Percentiles rank a stretch among this genome's conserved stretches.
Conservation (phyloP, 2,797 vertebrate species). For the Xenentodon cancila region DNA sequence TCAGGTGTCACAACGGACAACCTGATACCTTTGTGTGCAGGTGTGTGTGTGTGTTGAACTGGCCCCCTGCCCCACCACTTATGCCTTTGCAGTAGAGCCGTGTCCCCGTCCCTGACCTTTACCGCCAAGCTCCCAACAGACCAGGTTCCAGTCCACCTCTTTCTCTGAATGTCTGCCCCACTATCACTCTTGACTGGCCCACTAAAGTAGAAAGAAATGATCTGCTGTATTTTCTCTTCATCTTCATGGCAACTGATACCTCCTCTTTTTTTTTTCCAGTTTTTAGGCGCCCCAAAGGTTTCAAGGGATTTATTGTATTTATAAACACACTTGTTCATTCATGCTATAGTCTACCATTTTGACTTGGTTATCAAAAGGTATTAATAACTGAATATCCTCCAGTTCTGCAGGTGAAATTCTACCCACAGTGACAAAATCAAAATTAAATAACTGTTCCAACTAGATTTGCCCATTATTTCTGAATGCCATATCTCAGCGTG, state of each 20-base stretch:
- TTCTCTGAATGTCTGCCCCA: constrained; percentile 54
- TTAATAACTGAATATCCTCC: constrained; percentile 31
- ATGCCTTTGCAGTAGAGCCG: constrained; percentile 67
- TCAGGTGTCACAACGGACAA: neutral
- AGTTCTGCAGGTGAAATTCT: constrained; percentile 29
- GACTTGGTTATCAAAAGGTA: constrained; percentile 27
- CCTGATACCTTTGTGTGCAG: constrained; percentile 29
- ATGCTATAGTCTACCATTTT: constrained; percentile 1
- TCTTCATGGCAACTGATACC: constrained; percentile 6
- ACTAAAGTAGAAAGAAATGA: constrained; percentile 16
- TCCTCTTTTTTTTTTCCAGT: neutral
- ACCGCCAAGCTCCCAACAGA: constrained; percentile 58
- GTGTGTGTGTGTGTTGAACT: constrained; percentile 38
- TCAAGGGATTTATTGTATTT: constrained; percentile 1
- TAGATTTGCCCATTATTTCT: constrained; percentile 61
- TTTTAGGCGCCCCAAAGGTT: neutral
- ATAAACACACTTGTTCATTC: neutral
- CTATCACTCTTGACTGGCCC: constrained; percentile 42
- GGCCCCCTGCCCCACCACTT: constrained; percentile 69
- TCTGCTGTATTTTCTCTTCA: constrained; percentile 7
- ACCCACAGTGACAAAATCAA: constrained; percentile 35
- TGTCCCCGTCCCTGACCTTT: constrained; percentile 76
- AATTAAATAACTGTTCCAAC: constrained; percentile 51
- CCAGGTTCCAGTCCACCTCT: constrained; percentile 50
- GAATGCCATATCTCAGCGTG: constrained; percentile 63